Conservation (phyloP, 2,888 invertebrate species). For the Athalia circularis region DNA sequence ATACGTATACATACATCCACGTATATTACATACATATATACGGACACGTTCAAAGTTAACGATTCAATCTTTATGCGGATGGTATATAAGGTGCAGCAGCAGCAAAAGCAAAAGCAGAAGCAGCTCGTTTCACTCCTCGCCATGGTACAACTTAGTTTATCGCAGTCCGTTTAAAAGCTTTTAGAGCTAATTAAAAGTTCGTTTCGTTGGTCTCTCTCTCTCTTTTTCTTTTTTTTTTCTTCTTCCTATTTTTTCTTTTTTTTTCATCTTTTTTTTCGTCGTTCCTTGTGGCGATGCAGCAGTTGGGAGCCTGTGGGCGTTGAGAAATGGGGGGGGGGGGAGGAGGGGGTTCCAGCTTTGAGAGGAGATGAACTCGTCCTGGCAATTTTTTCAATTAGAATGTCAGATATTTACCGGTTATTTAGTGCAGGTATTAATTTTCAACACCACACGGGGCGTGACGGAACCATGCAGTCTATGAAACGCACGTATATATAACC, state of each 20-base stretch:
- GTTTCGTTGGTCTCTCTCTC: constrained; percentile 10
- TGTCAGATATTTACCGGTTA: too few species aligned
- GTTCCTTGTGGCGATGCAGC: too few species aligned
- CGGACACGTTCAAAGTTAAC: constrained; percentile 7
- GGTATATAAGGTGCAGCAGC: not conserved
- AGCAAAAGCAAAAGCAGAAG: too few species aligned
- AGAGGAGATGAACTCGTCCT: constrained; percentile 15
- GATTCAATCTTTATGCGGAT: constrained; percentile 35
- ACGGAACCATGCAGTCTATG: too few species aligned
- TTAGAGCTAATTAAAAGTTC: constrained; percentile 43
- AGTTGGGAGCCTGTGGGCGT: not conserved
- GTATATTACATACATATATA: not conserved
- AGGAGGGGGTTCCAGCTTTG: too few species aligned
- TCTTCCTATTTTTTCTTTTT: not conserved
- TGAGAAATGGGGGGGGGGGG: too few species aligned
- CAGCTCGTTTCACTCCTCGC: too few species aligned
- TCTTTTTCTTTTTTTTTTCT: not conserved
- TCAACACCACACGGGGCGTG: too few species aligned
- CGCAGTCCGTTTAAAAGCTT: constrained; percentile 43
- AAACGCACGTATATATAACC: too few species aligned
- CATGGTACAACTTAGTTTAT: constrained; percentile 40
- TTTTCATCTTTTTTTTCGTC: not conserved
- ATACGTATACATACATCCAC: not conserved
- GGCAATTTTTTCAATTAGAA: constrained; percentile 4
- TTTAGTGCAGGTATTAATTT: too few species aligned